Conservation (phyloP, 1,140 invertebrate genomes). For the Cotesia glomerata region DNA sequence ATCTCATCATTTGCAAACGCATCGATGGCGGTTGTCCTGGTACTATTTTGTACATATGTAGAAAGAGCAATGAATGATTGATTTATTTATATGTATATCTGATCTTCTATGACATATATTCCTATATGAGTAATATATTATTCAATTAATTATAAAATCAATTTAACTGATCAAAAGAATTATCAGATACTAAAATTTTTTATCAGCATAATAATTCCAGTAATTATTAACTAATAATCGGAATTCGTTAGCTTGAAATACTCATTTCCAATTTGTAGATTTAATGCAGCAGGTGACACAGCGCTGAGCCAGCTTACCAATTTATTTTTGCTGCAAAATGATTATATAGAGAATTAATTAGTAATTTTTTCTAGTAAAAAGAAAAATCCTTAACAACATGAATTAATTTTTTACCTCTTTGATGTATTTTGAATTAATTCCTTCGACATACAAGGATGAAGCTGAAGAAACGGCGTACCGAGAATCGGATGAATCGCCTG, state of each 20-base stretch:
- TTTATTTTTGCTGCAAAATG: conserved; percentile 54
- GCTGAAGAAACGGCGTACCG: conserved; percentile 53
- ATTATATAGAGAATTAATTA: background rate
- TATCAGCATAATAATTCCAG: background rate
- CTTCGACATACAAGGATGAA: conserved; percentile 60
- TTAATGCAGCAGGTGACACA: conserved; percentile 47
- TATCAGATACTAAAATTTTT: background rate
- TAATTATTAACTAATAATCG: background rate
- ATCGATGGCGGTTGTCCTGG: conserved; percentile 26
- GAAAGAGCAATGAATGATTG: background rate
- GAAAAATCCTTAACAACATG: too few relatives aligned
- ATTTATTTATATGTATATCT: background rate
- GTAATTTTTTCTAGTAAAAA: background rate
- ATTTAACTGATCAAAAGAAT: background rate
- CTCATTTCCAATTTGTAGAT: conserved; percentile 46
- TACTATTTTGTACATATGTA: background rate
- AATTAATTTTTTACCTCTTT: conserved; percentile 45
- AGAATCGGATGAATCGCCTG: conserved; percentile 61
- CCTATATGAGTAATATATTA: too few relatives aligned
- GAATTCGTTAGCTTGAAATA: conserved; percentile 47
- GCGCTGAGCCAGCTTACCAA: conserved; percentile 59
- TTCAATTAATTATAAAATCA: background rate
- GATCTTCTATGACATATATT: background rate
- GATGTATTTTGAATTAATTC: conserved; percentile 47
- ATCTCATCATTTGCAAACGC: conserved; percentile 37